phyloP scores from a whole-genome alignment of 2,113 vertebrate genomes.

The Heptranchias perlo region DNA sequence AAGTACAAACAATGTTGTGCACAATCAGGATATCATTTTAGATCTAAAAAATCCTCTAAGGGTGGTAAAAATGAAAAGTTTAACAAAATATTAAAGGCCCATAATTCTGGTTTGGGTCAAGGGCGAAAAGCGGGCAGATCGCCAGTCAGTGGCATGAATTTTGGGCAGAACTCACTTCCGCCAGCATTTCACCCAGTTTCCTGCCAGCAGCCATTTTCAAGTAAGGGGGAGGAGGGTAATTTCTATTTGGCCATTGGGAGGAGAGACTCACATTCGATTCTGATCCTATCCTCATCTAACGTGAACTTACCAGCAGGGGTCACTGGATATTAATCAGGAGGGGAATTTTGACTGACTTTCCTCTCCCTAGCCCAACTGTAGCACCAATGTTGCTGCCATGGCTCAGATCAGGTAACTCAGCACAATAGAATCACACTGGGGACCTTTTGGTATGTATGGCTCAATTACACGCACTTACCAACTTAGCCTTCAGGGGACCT shows the following conservation, averaged over 20 bases:
- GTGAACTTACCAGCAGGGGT: neutral
- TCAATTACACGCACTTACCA: neutral
- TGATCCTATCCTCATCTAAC: neutral
- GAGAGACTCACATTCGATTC: neutral
- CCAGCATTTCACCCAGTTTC: neutral
- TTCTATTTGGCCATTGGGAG: neutral
- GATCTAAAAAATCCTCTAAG: neutral
- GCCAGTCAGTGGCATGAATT: neutral
- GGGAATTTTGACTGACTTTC: neutral
- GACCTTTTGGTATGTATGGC: neutral
- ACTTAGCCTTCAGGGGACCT: neutral
- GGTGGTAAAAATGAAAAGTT: neutral
- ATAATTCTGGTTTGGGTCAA: neutral
- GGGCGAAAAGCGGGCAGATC: neutral
- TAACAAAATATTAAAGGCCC: neutral
- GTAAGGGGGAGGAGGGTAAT: neutral
- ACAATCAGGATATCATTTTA: neutral
- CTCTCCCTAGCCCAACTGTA: neutral
- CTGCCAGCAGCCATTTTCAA: neutral
- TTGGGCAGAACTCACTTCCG: neutral
- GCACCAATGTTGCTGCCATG: too few species aligned
- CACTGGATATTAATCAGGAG: neutral
- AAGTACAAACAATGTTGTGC: neutral
- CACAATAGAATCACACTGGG: neutral
- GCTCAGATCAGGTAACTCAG: neutral